Conservation (phyloP, 64 coral and sea anemone species). For the Stichodactyla helianthus region DNA sequence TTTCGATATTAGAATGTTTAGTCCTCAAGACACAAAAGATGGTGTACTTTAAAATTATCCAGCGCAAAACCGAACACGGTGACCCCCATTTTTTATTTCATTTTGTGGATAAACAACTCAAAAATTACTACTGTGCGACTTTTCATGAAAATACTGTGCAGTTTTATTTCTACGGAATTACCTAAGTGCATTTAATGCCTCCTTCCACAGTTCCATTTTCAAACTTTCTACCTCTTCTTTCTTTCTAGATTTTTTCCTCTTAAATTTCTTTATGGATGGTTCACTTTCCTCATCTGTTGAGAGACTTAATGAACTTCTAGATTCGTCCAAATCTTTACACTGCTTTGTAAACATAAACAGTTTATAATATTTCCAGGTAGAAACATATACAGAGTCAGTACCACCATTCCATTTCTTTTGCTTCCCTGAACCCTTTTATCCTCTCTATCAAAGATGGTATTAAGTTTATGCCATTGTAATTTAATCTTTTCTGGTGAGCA, state of each 20-base stretch:
- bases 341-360: constrained; percentile 30
- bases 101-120: no score
- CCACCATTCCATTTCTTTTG: constrained; percentile 28
- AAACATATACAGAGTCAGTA: constrained; percentile 8
- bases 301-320: not conserved
- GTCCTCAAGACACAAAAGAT: no score
- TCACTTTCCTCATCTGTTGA: constrained; percentile 20
- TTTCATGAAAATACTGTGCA: no score
- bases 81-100: no score
- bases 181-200: constrained; percentile 24
- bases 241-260: constrained; percentile 38
- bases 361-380: constrained; percentile 42
- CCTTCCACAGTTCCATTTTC: constrained; percentile 41
- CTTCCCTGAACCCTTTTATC: constrained; percentile 36
- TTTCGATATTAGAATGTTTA: no score
- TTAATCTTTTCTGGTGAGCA: not conserved
- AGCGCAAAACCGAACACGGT: no score
- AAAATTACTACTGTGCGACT: no score
- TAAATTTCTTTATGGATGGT: constrained; percentile 22
- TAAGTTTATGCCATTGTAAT: constrained; percentile 30
- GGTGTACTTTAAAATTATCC: no score
- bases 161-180: no score
- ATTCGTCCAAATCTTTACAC: constrained; percentile 33
- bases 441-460: constrained; percentile 37
- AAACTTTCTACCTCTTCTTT: constrained; percentile 26